Evolutionary conservation across 1,140 invertebrate genomes (phyloP), one percentile per base, ranked within the genome.

Genomic region (Sitodiplosis mosellana): DNA sequence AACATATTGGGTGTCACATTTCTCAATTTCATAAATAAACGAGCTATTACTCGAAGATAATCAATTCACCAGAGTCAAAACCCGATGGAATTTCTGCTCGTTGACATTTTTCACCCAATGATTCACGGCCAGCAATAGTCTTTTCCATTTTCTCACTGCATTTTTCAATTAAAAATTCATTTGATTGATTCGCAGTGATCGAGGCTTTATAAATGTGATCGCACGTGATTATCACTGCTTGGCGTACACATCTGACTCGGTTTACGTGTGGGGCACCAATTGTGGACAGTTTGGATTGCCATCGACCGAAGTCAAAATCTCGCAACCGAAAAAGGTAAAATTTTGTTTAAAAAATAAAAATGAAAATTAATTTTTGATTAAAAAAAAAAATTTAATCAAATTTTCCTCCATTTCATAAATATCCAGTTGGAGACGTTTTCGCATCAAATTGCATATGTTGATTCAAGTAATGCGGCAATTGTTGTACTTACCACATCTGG

Each of bases 221-320:
- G 74, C 70, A 15, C 64, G 69, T 41, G 63, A 51, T 76, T 56
- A 75, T 57, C 81, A 85, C 61, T 74, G 80, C 17, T 70, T 82
- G 8, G 68, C 80, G 2, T 80, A 74, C 61, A 72, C 68, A 21
- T 49, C 55, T 15, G 60, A 66, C 45, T 59, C 60, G 45, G 56
- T 81, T 22, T 56, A 55, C 57, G 20, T 80, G 2, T 82, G 76
- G 71, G 81, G 81, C 27, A 64, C 78, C 6, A 80, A 85, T 68
- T 74, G 70, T 49, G 81, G 81, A 20, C 81, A 84, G 61, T 64
- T 84, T 45, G 80, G 80, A 53, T 64, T 59, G 8, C 51, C 49
- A 48, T 18, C 4, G 3, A 14, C 4, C 5, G 19, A 27, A 2
- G 14, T 45, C 4, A 54, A 53, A 46, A 53, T 50, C 8, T 51